phyloP scores from a whole-genome alignment of 2,113 vertebrate species.

The Setophaga kirtlandii region DNA sequence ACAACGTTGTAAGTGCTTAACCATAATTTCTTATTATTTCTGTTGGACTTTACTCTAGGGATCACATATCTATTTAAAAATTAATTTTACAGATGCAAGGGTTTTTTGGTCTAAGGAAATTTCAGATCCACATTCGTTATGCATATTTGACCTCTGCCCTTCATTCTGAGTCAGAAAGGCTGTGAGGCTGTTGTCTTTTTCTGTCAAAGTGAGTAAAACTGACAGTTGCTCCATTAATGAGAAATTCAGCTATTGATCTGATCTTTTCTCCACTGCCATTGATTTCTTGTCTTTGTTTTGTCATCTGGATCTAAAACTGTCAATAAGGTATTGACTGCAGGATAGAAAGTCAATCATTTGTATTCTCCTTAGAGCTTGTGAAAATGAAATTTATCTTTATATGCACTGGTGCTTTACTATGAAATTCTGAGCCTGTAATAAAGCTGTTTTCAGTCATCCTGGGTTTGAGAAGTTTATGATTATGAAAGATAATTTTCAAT shows the following conservation, averaged over 20 bases:
- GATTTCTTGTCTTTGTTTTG: slow-evolving; percentile 48
- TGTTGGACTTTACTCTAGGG: slow-evolving; percentile 20
- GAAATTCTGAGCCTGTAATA: background rate
- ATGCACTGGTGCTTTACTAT: background rate
- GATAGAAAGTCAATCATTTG: slow-evolving; percentile 54
- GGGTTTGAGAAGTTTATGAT: background rate
- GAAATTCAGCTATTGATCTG: slow-evolving; percentile 66
- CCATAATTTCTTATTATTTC: slow-evolving; percentile 49
- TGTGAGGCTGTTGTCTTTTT: slow-evolving; percentile 6
- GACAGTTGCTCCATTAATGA: slow-evolving; percentile 55
- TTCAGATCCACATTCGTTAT: slow-evolving; percentile 59
- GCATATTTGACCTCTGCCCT: slow-evolving; percentile 60
- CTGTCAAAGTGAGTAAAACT: slow-evolving; percentile 69
- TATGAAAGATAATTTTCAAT: background rate
- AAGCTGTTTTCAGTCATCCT: background rate
- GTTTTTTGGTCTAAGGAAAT: slow-evolving; percentile 67
- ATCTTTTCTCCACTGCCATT: slow-evolving; percentile 32
- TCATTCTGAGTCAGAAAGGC: slow-evolving; percentile 46
- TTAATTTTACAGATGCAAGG: slow-evolving; percentile 71
- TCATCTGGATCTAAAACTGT: slow-evolving; percentile 25
- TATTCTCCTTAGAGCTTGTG: slow-evolving; percentile 31
- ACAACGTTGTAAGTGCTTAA: slow-evolving; percentile 22
- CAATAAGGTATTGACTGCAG: slow-evolving; percentile 61
- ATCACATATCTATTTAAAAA: slow-evolving; percentile 73
- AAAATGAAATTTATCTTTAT: slow-evolving; percentile 37